These are phyloP conservation scores for Leuciscus idus DNA, from an alignment of 2,113 vertebrate genomes.

Conservation along the genomic window DNA sequence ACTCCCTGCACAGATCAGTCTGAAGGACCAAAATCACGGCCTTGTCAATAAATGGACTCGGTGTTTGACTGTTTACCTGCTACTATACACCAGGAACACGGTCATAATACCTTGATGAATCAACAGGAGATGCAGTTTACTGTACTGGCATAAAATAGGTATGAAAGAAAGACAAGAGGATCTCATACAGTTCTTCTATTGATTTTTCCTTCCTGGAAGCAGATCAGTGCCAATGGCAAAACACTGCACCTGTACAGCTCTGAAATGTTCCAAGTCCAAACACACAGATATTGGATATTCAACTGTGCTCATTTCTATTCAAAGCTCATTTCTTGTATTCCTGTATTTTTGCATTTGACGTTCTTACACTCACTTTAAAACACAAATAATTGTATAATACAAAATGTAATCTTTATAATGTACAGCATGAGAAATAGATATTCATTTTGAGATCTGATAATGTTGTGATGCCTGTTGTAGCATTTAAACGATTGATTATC, in stretches of 20 bases:
- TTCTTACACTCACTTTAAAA: neutral
- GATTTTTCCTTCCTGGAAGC: conserved; percentile 7
- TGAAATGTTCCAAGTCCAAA: neutral
- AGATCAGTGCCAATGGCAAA: conserved; percentile 45
- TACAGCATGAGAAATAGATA: neutral
- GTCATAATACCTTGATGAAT: neutral
- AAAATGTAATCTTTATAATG: neutral
- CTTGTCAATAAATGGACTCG: neutral
- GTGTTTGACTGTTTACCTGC: neutral
- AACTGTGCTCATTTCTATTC: neutral
- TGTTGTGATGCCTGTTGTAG: neutral
- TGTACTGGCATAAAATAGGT: neutral
- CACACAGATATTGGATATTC: neutral
- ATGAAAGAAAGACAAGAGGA: neutral
- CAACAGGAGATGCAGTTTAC: neutral
- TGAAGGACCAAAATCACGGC: neutral
- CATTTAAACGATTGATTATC: neutral
- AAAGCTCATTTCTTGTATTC: neutral
- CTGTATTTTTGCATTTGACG: neutral
- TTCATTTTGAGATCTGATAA: neutral
- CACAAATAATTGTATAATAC: neutral
- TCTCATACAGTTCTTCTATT: neutral
- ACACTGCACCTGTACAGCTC: conserved; percentile 42
- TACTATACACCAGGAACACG: neutral
- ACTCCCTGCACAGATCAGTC: neutral